phyloP scores from a whole-genome alignment of 37 sponge, comb jelly and placozoan species.

The Geodia barretti region DNA sequence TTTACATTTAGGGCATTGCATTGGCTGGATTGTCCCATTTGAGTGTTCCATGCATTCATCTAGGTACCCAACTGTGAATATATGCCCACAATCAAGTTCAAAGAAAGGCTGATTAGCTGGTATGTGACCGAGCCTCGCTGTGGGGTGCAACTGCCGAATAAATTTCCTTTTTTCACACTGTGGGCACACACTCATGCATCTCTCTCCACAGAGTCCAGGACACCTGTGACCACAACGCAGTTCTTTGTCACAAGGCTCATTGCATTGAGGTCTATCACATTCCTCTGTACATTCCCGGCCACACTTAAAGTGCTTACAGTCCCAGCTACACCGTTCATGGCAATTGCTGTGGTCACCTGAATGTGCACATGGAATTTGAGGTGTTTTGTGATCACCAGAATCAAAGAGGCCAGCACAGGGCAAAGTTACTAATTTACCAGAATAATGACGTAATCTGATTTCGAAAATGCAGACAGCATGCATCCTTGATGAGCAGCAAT shows the following conservation, averaged over 20 bases:
- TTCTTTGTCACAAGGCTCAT: slow-evolving; percentile 49
- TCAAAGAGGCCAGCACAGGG: slow-evolving; percentile 8
- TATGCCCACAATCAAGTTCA: slow-evolving; percentile 51
- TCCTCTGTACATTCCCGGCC: slow-evolving; percentile 44
- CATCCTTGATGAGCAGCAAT: slow-evolving; percentile 28
- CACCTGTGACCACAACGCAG: slow-evolving; percentile 72
- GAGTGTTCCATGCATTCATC: slow-evolving; percentile 12
- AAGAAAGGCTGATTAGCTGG: no score
- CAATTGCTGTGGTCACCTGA: no score
- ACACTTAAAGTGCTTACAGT: slow-evolving; percentile 45
- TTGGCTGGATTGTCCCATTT: neutral
- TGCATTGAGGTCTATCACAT: slow-evolving; percentile 59
- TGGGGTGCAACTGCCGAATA: neutral
- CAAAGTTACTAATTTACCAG: slow-evolving; percentile 30
- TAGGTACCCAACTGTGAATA: slow-evolving; percentile 37
- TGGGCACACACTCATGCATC: slow-evolving; percentile 57
- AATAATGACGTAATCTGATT: slow-evolving; percentile 2
- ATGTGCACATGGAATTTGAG: slow-evolving; percentile 3
- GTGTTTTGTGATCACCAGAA: neutral
- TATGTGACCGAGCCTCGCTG: neutral
- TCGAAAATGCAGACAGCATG: slow-evolving; percentile 32
- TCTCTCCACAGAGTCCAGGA: slow-evolving; percentile 76
- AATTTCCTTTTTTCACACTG: slow-evolving; percentile 43
- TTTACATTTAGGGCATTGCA: slow-evolving; percentile 25
- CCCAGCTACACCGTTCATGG: slow-evolving; percentile 32